Evolutionary conservation across 2,888 invertebrate species (phyloP).

Genomic region (Pediacus dermestoides): DNA sequence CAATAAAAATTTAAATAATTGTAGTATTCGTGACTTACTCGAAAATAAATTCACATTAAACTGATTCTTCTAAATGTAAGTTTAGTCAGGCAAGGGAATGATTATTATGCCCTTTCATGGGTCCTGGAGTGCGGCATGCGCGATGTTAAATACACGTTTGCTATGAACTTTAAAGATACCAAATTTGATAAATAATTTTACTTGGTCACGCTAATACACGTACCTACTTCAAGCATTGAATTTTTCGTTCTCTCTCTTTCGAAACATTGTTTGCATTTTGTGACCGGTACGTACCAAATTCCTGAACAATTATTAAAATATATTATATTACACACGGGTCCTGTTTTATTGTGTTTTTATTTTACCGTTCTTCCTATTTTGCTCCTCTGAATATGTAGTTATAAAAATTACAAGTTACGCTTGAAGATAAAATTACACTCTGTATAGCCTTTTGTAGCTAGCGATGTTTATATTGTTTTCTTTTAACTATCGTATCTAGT

Average conservation of each 20-base stretch:
- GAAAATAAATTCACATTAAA: conserved; percentile 31
- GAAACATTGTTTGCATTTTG: conserved; percentile 19
- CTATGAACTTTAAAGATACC: conserved; percentile 27
- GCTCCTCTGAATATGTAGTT: conserved; percentile 7
- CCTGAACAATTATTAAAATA: conserved; percentile 12
- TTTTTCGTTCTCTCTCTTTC: not conserved
- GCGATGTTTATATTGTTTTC: conserved; percentile 14
- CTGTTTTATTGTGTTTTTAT: conserved; percentile 1
- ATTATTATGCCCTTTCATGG: conserved; percentile 15
- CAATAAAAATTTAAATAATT: conserved; percentile 21
- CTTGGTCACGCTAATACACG: conserved; percentile 26
- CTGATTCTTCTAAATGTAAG: conserved; percentile 26
- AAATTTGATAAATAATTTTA: conserved; percentile 30
- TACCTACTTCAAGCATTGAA: not conserved
- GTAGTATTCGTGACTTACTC: conserved; percentile 30
- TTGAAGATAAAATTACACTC: not conserved
- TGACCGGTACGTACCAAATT: conserved; percentile 12
- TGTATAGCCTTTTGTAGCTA: conserved; percentile 8
- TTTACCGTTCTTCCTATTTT: conserved; percentile 14
- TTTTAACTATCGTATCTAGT: conserved; percentile 10
- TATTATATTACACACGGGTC: no score
- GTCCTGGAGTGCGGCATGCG: conserved; percentile 18
- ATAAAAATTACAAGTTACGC: not conserved
- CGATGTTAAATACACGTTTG: conserved; percentile 17
- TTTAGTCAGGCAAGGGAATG: conserved; percentile 24